Evolutionary conservation across 2,888 invertebrate genomes (phyloP).

Genomic region (Girardia tigrina): DNA sequence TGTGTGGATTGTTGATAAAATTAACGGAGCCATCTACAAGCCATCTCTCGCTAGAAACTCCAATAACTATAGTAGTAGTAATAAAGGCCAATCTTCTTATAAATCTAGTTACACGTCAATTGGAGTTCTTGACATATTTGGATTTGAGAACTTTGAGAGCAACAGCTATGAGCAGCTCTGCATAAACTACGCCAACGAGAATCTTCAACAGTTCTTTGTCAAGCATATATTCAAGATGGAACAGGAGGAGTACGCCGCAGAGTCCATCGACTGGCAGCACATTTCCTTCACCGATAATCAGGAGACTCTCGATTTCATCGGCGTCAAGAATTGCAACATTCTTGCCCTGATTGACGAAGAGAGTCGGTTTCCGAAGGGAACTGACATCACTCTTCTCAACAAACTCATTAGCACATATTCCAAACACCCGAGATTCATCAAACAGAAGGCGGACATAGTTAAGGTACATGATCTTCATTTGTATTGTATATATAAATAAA

Average conservation of each 20-base stretch:
- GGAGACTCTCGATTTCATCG: slow-evolving; percentile 87
- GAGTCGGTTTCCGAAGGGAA: slow-evolving; percentile 87
- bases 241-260: slow-evolving; percentile 87
- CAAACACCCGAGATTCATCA: slow-evolving; percentile 76
- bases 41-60: slow-evolving; percentile 38
- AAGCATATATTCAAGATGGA: slow-evolving; percentile 95
- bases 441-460: slow-evolving; percentile 77
- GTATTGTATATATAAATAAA: background rate
- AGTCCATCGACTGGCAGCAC: slow-evolving; percentile 94
- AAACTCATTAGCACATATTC: slow-evolving; percentile 91
- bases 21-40: slow-evolving; percentile 72
- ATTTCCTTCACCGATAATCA: slow-evolving; percentile 98
- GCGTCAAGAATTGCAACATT: slow-evolving; percentile 83
- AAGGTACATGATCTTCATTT: background rate
- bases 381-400: slow-evolving; percentile 87
- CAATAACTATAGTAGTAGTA: slow-evolving; percentile 38
- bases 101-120: slow-evolving; percentile 76
- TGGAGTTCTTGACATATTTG: slow-evolving; percentile 94
- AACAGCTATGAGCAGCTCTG: slow-evolving; percentile 98
- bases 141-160: slow-evolving; percentile 92
- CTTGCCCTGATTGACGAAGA: slow-evolving; percentile 97
- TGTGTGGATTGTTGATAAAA: slow-evolving; percentile 85
- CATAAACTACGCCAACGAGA: slow-evolving; percentile 96
- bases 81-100: slow-evolving; percentile 51
- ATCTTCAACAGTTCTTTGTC: slow-evolving; percentile 95